These are phyloP conservation scores for Columba janthina DNA, from an alignment of 2,113 vertebrate genomes.

Conservation along the genomic window DNA sequence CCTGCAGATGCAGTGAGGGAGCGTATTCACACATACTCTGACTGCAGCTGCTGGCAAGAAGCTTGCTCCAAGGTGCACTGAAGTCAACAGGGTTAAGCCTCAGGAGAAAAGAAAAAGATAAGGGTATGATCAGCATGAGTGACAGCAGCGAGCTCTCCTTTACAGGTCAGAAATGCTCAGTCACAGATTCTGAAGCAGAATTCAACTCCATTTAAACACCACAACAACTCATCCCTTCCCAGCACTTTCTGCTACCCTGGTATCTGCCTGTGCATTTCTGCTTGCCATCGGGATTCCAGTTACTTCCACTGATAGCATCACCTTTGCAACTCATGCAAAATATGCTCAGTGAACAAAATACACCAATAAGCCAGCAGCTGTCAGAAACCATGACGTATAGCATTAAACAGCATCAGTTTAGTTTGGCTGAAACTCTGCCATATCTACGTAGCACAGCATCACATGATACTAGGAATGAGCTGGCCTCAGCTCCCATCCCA, in stretches of 20 bases:
- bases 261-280: neutral
- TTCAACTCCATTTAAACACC: neutral
- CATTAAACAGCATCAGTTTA: neutral
- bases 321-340: neutral
- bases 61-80: neutral
- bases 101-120: neutral
- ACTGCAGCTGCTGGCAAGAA: neutral
- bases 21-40: neutral
- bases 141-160: neutral
- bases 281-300: neutral
- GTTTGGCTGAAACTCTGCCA: neutral
- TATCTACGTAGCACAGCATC: neutral
- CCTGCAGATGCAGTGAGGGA: neutral
- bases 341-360: neutral
- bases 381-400: constrained; percentile 1
- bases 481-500: neutral
- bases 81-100: neutral
- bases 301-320: neutral
- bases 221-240: neutral
- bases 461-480: neutral
- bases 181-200: neutral
- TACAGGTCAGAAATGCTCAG: neutral
- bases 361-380: neutral
- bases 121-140: fast-evolving
- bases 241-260: neutral